Conservation (phyloP, 2,797 vertebrate species). For the Parauchenoglanis punctatus region DNA sequence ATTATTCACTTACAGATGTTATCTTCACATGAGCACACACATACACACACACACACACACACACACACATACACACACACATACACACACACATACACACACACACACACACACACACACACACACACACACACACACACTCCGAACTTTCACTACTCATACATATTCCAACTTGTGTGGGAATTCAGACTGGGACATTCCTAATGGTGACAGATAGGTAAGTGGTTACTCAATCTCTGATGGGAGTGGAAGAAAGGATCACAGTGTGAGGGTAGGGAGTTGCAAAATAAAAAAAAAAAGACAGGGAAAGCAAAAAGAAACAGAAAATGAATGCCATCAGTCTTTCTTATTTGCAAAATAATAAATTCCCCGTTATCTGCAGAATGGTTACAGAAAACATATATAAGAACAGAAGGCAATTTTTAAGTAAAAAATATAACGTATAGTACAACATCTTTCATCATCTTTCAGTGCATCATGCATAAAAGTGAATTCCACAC, state of each 20-base stretch:
- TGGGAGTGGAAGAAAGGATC: background rate
- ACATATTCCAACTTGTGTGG: conserved; percentile 11
- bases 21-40: conserved; percentile 30
- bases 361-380: background rate
- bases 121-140: conserved; percentile 10
- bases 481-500: background rate
- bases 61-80: background rate
- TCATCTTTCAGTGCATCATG: background rate
- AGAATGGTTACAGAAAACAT: background rate
- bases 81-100: conserved; percentile 33
- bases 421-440: background rate
- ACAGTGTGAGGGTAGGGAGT: background rate
- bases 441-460: too few species aligned
- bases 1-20: conserved; percentile 56
- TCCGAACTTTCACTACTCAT: background rate
- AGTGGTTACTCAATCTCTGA: conserved; percentile 5
- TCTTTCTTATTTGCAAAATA: background rate
- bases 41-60: conserved; percentile 25
- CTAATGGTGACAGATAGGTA: background rate
- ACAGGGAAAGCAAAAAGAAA: background rate
- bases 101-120: conserved; percentile 19
- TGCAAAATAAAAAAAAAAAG: background rate
- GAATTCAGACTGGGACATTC: conserved; percentile 10
- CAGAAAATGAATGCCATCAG: background rate
- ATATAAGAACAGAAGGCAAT: background rate